These are phyloP conservation scores for Sisyra nigra DNA, from an alignment of 2,888 invertebrate genomes.

Conservation along the genomic window DNA sequence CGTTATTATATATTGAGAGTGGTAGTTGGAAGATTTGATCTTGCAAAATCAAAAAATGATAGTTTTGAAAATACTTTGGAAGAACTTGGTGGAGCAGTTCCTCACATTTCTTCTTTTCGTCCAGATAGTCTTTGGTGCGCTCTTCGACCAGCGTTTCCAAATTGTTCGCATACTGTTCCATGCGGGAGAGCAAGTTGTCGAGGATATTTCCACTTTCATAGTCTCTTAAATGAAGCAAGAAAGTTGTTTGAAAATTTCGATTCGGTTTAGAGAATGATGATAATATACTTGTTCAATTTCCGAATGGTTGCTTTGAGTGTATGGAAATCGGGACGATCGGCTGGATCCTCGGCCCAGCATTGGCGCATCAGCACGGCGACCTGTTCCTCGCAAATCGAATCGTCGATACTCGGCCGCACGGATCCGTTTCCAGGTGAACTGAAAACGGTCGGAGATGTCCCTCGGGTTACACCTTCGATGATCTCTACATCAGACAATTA, in stretches of 20 bases:
- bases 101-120: conserved; percentile 96
- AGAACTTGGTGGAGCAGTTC: conserved; percentile 89
- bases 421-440: too few species aligned
- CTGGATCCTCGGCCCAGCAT: conserved; percentile 90
- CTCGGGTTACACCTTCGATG: conserved; percentile 50
- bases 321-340: conserved; percentile 82
- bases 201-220: conserved; percentile 86
- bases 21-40: too few species aligned
- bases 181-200: conserved; percentile 88
- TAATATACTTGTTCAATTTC: conserved; percentile 92
- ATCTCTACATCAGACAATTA: conserved; percentile 52
- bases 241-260: not conserved
- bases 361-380: conserved; percentile 72
- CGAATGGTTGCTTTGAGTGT: conserved; percentile 77
- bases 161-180: conserved; percentile 99
- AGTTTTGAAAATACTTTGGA: conserved; percentile 48
- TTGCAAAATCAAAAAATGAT: not conserved
- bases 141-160: conserved; percentile 92
- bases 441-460: conserved; percentile 15
- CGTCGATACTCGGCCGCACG: conserved; percentile 59
- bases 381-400: conserved; percentile 52
- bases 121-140: conserved; percentile 90
- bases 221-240: conserved; percentile 38
- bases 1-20: too few species aligned
- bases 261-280: conserved; percentile 22